These are phyloP conservation scores for Enoplosus armatus DNA, from an alignment of 2,797 vertebrate species.

Conservation along the genomic window DNA sequence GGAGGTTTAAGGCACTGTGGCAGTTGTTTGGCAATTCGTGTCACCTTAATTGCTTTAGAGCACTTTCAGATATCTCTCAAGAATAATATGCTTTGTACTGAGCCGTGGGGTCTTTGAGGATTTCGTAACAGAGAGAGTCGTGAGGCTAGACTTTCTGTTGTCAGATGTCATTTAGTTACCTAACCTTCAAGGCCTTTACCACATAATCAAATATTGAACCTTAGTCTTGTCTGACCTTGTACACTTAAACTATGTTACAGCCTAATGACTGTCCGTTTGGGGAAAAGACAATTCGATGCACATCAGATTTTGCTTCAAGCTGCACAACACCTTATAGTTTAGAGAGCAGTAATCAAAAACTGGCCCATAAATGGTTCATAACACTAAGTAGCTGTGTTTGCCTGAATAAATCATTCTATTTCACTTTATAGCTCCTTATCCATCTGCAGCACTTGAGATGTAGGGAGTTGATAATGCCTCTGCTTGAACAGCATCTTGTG, in stretches of 20 bases:
- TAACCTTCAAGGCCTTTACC: conserved; percentile 75
- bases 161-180: conserved; percentile 74
- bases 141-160: conserved; percentile 62
- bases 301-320: conserved; percentile 41
- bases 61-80: conserved; percentile 75
- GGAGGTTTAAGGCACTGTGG: conserved; percentile 67
- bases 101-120: conserved; percentile 72
- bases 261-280: conserved; percentile 64
- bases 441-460: conserved; percentile 60
- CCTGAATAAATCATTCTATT: conserved; percentile 53
- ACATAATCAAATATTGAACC: conserved; percentile 81
- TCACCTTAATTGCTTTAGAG: conserved; percentile 82
- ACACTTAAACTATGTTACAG: conserved; percentile 59
- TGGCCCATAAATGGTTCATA: conserved; percentile 32
- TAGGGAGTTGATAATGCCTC: conserved; percentile 50
- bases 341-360: conserved; percentile 37
- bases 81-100: conserved; percentile 72
- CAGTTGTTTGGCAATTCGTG: conserved; percentile 80
- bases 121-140: conserved; percentile 66
- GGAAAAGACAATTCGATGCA: conserved; percentile 37
- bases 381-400: conserved; percentile 42
- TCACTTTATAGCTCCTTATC: conserved; percentile 51
- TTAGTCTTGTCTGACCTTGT: conserved; percentile 72
- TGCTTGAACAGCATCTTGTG: conserved; percentile 49
- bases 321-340: conserved; percentile 26